phyloP scores from a whole-genome alignment of 2,888 invertebrate species.

The Amorpha juglandis region DNA sequence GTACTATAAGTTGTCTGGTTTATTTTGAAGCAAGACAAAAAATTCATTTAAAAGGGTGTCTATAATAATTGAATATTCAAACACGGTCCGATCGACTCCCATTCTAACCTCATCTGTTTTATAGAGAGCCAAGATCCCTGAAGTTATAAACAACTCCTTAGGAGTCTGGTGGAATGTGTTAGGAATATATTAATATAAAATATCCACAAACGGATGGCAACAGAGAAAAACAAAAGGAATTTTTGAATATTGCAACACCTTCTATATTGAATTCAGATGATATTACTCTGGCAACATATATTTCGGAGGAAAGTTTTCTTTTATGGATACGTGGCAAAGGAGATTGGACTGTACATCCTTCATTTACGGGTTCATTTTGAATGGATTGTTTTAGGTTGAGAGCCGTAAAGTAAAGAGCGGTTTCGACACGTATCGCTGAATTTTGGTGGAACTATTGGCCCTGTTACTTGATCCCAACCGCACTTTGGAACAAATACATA shows the following conservation, averaged over 20 bases:
- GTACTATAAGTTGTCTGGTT: too few relatives aligned
- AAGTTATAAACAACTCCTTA: slow-evolving; percentile 23
- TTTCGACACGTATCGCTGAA: slow-evolving; percentile 31
- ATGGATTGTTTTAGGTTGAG: slow-evolving; percentile 21
- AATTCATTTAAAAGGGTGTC: not conserved
- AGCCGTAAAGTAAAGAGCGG: slow-evolving; percentile 19
- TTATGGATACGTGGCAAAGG: not conserved
- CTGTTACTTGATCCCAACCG: slow-evolving; percentile 43
- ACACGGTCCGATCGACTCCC: not conserved
- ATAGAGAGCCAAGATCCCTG: slow-evolving; percentile 21
- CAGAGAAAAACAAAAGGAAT: slow-evolving; percentile 26
- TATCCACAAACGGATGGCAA: not conserved
- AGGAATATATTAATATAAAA: slow-evolving; percentile 17
- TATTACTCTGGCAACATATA: slow-evolving; percentile 32
- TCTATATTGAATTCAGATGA: slow-evolving; percentile 51
- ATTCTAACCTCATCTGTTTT: slow-evolving; percentile 9
- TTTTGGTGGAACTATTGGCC: slow-evolving; percentile 45
- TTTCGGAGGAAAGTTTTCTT: slow-evolving; percentile 5
- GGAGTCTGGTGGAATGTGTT: not conserved
- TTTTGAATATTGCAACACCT: slow-evolving; percentile 38
- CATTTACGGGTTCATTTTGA: rapidly evolving
- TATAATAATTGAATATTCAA: slow-evolving; percentile 1
- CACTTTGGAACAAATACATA: slow-evolving; percentile 44
- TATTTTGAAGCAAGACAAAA: not conserved
- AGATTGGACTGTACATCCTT: slow-evolving; percentile 4